These are phyloP conservation scores for Phyllotreta striolata DNA, from an alignment of 2,888 invertebrate genomes.

Conservation along the genomic window DNA sequence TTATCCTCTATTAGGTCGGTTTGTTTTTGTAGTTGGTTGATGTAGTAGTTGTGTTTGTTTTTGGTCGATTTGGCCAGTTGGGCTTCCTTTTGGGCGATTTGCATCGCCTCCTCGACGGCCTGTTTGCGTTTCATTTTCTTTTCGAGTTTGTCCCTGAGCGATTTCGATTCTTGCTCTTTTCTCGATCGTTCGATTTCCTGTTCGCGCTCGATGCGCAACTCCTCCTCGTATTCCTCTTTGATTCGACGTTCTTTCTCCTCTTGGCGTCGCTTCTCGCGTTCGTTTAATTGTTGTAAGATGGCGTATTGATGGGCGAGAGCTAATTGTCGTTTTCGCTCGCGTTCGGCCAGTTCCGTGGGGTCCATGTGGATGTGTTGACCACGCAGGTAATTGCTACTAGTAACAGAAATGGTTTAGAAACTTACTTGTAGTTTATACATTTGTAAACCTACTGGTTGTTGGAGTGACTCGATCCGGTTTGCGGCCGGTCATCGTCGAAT, in stretches of 20 bases:
- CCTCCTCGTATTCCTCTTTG: conserved; percentile 83
- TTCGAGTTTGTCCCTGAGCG: conserved; percentile 73
- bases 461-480: conserved; percentile 55
- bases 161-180: conserved; percentile 75
- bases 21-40: conserved; percentile 42
- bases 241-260: conserved; percentile 79
- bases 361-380: conserved; percentile 89
- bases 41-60: conserved; percentile 38
- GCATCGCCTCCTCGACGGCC: conserved; percentile 78
- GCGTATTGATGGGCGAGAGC: conserved; percentile 88
- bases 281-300: conserved; percentile 84
- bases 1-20: conserved; percentile 58
- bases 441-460: conserved; percentile 47
- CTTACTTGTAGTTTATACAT: background rate
- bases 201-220: conserved; percentile 77
- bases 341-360: conserved; percentile 79
- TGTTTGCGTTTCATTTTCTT: conserved; percentile 77
- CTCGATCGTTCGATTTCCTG: conserved; percentile 74
- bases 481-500: conserved; percentile 57
- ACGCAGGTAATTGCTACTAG: conserved; percentile 72
- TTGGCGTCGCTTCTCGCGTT: conserved; percentile 76
- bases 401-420: conserved; percentile 40
- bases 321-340: conserved; percentile 81
- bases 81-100: conserved; percentile 72
- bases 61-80: conserved; percentile 63